Conservation (phyloP, 2,113 vertebrate species). For the Prionailurus viverrinus region DNA sequence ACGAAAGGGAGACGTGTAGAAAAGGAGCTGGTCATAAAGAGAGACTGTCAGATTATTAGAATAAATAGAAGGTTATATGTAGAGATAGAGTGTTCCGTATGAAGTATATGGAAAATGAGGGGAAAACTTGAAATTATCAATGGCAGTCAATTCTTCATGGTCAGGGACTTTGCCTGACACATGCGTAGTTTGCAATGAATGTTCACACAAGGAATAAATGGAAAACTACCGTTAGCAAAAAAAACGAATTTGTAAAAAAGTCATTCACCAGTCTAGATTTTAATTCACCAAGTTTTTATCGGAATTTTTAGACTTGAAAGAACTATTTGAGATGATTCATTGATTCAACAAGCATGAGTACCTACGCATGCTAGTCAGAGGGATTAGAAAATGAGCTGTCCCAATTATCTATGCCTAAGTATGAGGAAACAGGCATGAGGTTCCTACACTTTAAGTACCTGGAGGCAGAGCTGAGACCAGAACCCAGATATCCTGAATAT, state of each 20-base stretch:
- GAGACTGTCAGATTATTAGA: background rate
- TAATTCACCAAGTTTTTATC: constrained; percentile 21
- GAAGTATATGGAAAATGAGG: background rate
- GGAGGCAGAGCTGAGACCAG: background rate
- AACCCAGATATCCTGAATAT: background rate
- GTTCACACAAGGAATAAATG: background rate
- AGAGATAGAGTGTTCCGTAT: background rate
- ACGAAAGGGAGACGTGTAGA: background rate
- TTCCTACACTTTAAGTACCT: background rate
- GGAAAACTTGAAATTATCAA: background rate
- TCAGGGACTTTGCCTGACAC: background rate
- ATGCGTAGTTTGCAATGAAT: background rate
- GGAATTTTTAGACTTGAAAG: background rate
- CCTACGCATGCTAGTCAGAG: background rate
- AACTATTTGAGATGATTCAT: background rate
- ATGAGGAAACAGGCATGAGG: background rate
- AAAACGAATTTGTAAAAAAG: background rate
- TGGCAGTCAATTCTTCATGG: background rate
- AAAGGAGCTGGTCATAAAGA: background rate
- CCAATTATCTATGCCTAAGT: background rate
- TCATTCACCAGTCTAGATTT: background rate
- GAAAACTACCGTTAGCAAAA: background rate
- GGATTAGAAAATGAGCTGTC: background rate
- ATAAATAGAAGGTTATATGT: background rate
- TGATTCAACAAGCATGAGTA: background rate